Conservation (phyloP, 2,113 vertebrate genomes). For the Tragulus kanchil region DNA sequence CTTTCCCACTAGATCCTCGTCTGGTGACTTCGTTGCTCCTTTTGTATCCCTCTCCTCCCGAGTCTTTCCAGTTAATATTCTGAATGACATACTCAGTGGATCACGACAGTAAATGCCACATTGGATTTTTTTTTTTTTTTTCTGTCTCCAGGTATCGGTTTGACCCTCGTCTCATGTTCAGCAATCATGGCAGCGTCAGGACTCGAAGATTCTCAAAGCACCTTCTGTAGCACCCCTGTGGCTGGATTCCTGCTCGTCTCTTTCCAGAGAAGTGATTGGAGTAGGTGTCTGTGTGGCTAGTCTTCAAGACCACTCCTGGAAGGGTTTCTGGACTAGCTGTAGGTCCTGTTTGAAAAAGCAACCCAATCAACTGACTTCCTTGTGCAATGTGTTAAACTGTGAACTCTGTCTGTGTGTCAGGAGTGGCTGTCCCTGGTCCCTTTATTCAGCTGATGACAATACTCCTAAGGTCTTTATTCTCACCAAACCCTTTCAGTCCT, state of each 20-base stretch:
- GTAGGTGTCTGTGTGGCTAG: constrained; percentile 81
- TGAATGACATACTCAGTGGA: not conserved
- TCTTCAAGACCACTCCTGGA: constrained; percentile 76
- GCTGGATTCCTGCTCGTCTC: constrained; percentile 66
- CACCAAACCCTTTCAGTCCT: constrained; percentile 15
- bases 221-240: constrained; percentile 75
- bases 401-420: constrained; percentile 69
- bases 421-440: constrained; percentile 23
- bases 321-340: constrained; percentile 80
- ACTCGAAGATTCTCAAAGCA: constrained; percentile 86
- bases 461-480: constrained; percentile 44
- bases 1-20: not conserved
- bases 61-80: not conserved
- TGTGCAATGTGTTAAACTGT: constrained; percentile 86
- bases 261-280: constrained; percentile 81
- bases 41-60: not conserved
- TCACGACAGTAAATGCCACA: not conserved
- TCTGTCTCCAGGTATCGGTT: constrained; percentile 86
- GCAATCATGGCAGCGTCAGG: constrained; percentile 71
- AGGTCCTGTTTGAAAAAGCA: constrained; percentile 75
- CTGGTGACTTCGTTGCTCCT: not conserved
- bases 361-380: constrained; percentile 83
- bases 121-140: not conserved
- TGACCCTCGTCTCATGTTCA: constrained; percentile 91
- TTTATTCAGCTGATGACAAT: not conserved